These are phyloP conservation scores for Bombylius major DNA, from an alignment of 2,888 invertebrate genomes.

Conservation along the genomic window DNA sequence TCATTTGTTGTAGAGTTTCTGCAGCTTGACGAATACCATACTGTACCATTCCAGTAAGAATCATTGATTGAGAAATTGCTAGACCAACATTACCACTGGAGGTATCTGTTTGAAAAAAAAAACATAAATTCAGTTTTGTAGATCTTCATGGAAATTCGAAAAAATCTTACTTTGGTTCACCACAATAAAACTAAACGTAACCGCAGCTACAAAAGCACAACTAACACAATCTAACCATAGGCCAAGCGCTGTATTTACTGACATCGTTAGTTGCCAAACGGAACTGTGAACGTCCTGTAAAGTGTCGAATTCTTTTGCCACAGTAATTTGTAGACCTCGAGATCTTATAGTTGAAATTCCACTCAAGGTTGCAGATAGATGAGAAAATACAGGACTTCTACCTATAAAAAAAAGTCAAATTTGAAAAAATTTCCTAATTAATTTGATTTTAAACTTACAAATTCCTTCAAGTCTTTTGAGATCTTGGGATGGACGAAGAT, in stretches of 20 bases:
- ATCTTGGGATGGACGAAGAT: constrained; percentile 60
- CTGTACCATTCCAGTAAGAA: constrained; percentile 57
- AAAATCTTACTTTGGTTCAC: constrained; percentile 42
- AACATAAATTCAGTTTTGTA: background rate
- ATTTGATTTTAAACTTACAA: constrained; percentile 37
- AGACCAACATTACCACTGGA: constrained; percentile 59
- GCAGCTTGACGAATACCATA: constrained; percentile 57
- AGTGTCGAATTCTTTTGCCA: constrained; percentile 61
- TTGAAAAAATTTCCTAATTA: background rate
- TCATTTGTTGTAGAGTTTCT: constrained; percentile 58
- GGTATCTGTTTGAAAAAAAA: constrained; percentile 20
- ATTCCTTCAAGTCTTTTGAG: constrained; percentile 61
- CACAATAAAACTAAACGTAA: constrained; percentile 52
- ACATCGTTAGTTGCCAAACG: constrained; percentile 34
- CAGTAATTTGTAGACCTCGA: constrained; percentile 54
- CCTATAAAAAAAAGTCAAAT: constrained; percentile 33
- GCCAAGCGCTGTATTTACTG: constrained; percentile 48
- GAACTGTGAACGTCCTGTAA: constrained; percentile 46
- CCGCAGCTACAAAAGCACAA: constrained; percentile 48
- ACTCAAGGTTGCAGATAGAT: constrained; percentile 72
- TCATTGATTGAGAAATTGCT: constrained; percentile 55
- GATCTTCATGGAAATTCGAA: background rate
- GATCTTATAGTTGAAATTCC: constrained; percentile 82
- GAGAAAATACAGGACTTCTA: constrained; percentile 83
- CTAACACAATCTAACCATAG: constrained; percentile 61